Percentiles rank a stretch among this genome's conserved stretches.
These are phyloP conservation scores for Dendrophyllia cribrosa DNA, from an alignment of 64 coral and sea anemone species.

Conservation along the genomic window DNA sequence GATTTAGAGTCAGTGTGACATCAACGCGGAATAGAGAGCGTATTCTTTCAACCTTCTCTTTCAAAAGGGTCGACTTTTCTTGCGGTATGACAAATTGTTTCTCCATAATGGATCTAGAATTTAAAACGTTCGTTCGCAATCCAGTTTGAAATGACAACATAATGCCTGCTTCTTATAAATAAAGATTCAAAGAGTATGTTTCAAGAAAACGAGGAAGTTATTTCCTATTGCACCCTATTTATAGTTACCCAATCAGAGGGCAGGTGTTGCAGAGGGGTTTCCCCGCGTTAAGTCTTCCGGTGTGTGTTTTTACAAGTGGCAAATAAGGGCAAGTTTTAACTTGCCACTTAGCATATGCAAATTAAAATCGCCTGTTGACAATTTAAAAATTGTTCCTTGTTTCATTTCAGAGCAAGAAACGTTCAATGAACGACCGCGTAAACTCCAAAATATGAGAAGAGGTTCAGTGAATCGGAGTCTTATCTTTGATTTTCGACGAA, in stretches of 20 bases:
- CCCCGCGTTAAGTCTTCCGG: conserved; percentile 34
- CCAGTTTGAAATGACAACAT: neutral
- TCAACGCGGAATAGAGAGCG: conserved; percentile 7
- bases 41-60: conserved; percentile 10
- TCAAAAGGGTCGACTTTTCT: conserved; percentile 8
- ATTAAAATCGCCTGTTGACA: neutral
- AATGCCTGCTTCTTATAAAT: neutral
- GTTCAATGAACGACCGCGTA: neutral
- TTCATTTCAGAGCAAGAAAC: neutral
- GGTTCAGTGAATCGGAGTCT: neutral
- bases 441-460: neutral
- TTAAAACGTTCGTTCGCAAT: neutral
- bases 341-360: conserved; percentile 4
- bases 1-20: neutral
- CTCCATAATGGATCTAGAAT: neutral
- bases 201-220: conserved; percentile 19
- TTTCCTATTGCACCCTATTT: neutral
- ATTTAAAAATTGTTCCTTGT: neutral
- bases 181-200: neutral
- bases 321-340: neutral
- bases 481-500: neutral
- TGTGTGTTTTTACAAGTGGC: neutral
- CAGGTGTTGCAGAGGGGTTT: neutral
- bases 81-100: conserved; percentile 20
- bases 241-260: conserved; percentile 1